Conservation (phyloP, 1,140 invertebrate genomes). For the Aphaenogaster rudis region DNA sequence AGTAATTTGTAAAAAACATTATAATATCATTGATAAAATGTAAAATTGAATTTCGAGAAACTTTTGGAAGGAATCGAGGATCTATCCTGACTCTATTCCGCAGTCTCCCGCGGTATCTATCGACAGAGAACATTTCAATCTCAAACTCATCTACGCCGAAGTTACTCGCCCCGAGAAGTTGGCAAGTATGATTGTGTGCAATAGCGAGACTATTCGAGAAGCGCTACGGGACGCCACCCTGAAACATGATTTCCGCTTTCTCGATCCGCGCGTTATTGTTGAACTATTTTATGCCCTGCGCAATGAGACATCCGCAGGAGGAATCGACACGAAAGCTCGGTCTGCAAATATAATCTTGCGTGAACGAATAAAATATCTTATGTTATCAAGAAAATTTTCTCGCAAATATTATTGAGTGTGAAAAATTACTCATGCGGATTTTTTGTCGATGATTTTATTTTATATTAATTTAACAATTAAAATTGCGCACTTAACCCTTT, state of each 20-base stretch:
- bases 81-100: conserved; percentile 45
- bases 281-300: conserved; percentile 28
- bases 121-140: conserved; percentile 65
- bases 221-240: conserved; percentile 16
- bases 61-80: conserved; percentile 32
- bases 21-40: neutral
- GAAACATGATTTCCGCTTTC: conserved; percentile 57
- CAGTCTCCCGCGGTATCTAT: conserved; percentile 30
- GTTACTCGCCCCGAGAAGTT: conserved; percentile 45
- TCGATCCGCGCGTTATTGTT: conserved; percentile 51
- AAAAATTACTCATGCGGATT: neutral
- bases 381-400: neutral
- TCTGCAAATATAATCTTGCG: conserved; percentile 9
- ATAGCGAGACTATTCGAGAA: conserved; percentile 55
- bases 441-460: conserved; percentile 1
- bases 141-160: conserved; percentile 60
- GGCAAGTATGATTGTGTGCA: conserved; percentile 64
- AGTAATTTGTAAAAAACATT: neutral
- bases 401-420: neutral
- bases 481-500: neutral
- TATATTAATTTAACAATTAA: neutral
- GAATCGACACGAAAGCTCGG: neutral
- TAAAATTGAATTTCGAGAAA: conserved; percentile 49
- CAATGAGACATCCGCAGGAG: conserved; percentile 28
- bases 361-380: conserved; percentile 15